These are phyloP conservation scores for Eubasilissa regina DNA, from an alignment of 1,140 invertebrate genomes.

Conservation along the genomic window DNA sequence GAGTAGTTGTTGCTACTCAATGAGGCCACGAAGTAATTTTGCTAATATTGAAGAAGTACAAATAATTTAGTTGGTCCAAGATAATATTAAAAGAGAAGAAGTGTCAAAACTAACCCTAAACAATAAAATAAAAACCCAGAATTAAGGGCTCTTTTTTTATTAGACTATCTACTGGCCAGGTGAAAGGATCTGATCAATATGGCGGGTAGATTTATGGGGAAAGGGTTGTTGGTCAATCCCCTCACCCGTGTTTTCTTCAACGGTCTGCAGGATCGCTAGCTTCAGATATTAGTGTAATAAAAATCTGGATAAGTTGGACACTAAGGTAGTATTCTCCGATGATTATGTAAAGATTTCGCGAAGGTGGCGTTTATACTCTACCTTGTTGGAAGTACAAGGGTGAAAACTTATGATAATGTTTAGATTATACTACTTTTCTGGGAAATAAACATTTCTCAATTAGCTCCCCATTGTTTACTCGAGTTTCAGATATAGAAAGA, in stretches of 20 bases:
- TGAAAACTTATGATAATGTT: too few relatives aligned
- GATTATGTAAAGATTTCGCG: conserved; percentile 27
- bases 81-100: too few relatives aligned
- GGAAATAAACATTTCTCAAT: too few relatives aligned
- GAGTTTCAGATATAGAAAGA: too few relatives aligned
- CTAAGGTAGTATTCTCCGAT: conserved; percentile 20
- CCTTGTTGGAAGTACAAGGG: not conserved
- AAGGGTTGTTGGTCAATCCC: conserved; percentile 44
- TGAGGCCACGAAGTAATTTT: too few relatives aligned
- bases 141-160: not conserved
- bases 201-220: conserved; percentile 48
- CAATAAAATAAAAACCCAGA: too few relatives aligned
- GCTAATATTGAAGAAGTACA: too few relatives aligned
- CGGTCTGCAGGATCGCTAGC: conserved; percentile 21
- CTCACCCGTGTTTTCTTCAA: conserved; percentile 43
- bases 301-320: conserved; percentile 37
- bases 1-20: too few relatives aligned
- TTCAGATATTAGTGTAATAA: conserved; percentile 32
- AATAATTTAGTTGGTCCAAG: too few relatives aligned
- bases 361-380: conserved; percentile 24
- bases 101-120: too few relatives aligned
- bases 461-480: too few relatives aligned
- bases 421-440: too few relatives aligned
- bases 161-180: not conserved
- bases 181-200: conserved; percentile 44